Evolutionary conservation across 2,888 invertebrate species (phyloP), one percentile per base, ranked within the genome.

Genomic region (Leptinotarsa peninsularis): DNA sequence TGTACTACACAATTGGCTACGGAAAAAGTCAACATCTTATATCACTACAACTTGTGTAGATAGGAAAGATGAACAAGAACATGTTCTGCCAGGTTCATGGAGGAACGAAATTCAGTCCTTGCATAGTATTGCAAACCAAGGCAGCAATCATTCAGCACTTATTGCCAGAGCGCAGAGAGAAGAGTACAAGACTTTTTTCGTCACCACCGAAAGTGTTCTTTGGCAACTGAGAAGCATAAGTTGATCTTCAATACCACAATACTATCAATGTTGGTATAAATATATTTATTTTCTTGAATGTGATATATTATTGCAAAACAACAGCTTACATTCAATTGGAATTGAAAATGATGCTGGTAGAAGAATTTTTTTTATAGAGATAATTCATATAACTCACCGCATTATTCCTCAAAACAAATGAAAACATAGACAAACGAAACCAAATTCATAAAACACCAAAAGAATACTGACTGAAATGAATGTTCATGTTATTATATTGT

Each of bases 1-100:
- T 15, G 14, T 18, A 13, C 17, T 71, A 52, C 71, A 71, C 43
- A 71, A 60, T 60, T 63, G 71, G 63, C 63, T 71, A 14, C 15
- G 71, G n/a, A 70, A 33, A 33, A 33, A 33, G 7, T 33, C 17
- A 33, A 70, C 70, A 14, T 10, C 23, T 15, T 18, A 71, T n/a
- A 71, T 4, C 14, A 33, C 33, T 33, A 71, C 49, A 13, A 60
- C 60, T 15, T 33, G 49, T 18, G 27, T 49, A 5, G 71, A 71
- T 49, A 60, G 18, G 15, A 17, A 71, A 60, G 71, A 71, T 71
- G 15, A n/a, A 4, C 15, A 10, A 21, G 49, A 49, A 5, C 13
- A n/a, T 2, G 7, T 49, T 43, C 43, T 14, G 15, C 49, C n/a
- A n/a, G 71, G 63, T 21, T n/a, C 5, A n/a, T 69, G 69, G 69